Percentiles rank a stretch among this genome's conserved stretches.
phyloP scores from a whole-genome alignment of 1,140 invertebrate species.

The Penaeus chinensis region DNA sequence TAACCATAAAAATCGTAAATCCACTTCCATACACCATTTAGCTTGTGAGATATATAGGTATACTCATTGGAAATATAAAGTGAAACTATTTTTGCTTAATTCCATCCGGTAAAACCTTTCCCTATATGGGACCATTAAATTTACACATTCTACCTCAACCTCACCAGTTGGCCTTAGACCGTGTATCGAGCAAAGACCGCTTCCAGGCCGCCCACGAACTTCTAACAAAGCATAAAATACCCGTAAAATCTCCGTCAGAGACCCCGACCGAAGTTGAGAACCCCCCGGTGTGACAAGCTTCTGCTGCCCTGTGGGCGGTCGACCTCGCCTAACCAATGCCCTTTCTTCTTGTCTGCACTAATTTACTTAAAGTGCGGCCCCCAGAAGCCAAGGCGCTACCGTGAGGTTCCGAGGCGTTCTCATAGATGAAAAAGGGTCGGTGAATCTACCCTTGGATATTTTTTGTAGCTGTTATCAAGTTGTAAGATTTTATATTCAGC shows the following conservation, averaged over 20 bases:
- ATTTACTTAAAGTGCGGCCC: conserved; percentile 57
- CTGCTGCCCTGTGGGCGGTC: conserved; percentile 36
- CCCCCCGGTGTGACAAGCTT: conserved; percentile 29
- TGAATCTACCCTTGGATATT: too few relatives aligned
- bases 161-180: neutral
- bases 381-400: conserved; percentile 57
- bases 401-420: conserved; percentile 10
- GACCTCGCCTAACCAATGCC: conserved; percentile 47
- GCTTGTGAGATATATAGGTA: too few relatives aligned
- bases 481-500: too few relatives aligned
- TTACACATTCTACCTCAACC: neutral
- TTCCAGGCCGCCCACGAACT: conserved; percentile 35
- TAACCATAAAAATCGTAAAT: too few relatives aligned
- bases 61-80: too few relatives aligned
- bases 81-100: too few relatives aligned
- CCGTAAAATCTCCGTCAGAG: conserved; percentile 53
- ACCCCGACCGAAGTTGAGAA: conserved; percentile 41
- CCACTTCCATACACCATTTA: too few relatives aligned
- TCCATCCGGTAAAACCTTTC: too few relatives aligned
- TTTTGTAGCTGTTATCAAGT: too few relatives aligned
- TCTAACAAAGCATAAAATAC: conserved; percentile 54
- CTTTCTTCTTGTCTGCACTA: conserved; percentile 59
- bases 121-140: neutral
- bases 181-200: too few relatives aligned
- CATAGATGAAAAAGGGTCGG: neutral